These are phyloP conservation scores for Eurystomus gularis DNA, from an alignment of 2,113 vertebrate genomes.

Conservation along the genomic window DNA sequence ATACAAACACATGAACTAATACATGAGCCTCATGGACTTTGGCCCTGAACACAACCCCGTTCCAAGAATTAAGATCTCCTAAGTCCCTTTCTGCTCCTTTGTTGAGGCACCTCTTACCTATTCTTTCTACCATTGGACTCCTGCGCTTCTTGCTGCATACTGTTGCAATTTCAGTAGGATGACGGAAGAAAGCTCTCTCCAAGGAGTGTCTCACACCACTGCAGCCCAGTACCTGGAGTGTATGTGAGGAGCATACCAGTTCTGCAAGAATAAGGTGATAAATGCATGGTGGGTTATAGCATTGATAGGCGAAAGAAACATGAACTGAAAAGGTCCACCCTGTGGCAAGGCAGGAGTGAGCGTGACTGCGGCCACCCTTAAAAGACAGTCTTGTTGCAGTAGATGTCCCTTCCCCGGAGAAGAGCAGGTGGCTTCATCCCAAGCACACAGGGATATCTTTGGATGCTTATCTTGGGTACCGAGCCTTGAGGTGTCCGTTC, in stretches of 20 bases:
- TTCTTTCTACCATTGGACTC: not conserved
- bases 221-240: not conserved
- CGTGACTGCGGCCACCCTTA: not conserved
- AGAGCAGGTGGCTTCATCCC: not conserved
- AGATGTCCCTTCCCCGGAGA: not conserved
- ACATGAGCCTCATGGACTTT: not conserved
- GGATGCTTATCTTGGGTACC: accelerated
- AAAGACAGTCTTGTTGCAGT: not conserved
- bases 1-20: not conserved
- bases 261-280: not conserved
- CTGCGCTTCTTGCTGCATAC: not conserved
- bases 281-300: not conserved
- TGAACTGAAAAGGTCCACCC: not conserved
- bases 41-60: not conserved
- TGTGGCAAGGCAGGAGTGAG: not conserved
- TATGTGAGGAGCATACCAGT: not conserved
- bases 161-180: not conserved
- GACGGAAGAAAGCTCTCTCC: not conserved
- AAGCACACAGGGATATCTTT: not conserved
- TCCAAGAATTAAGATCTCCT: not conserved
- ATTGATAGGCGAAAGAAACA: not conserved
- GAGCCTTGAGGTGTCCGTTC: not conserved
- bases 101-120: not conserved
- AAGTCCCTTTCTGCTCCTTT: not conserved
- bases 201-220: not conserved